Percentiles rank a stretch among this genome's conserved stretches.
Evolutionary conservation across 2,888 invertebrate genomes (phyloP).

Genomic region (Rhagonycha lutea): DNA sequence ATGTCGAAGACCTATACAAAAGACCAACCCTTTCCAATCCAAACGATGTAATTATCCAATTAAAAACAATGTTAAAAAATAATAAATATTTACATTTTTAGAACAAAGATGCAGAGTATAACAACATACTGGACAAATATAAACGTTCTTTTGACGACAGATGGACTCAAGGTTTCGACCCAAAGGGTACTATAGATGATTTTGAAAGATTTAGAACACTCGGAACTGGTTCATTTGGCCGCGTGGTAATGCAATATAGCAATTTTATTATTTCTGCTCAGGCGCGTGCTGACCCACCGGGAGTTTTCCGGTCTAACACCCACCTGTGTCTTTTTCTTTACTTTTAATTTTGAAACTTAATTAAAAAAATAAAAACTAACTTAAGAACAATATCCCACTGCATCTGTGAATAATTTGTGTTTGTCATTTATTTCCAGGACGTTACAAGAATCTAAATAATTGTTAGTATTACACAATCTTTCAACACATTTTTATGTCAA

Average conservation of each 20-base stretch:
- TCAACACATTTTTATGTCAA: too few relatives aligned
- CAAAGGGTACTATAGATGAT: slow-evolving; percentile 56
- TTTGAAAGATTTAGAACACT: slow-evolving; percentile 76
- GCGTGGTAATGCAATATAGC: slow-evolving; percentile 63
- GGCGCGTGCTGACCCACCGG: too few relatives aligned
- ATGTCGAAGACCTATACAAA: not conserved
- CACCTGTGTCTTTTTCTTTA: too few relatives aligned
- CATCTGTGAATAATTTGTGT: too few relatives aligned
- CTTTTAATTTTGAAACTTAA: too few relatives aligned
- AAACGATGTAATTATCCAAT: not conserved
- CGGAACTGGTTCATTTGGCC: slow-evolving; percentile 91
- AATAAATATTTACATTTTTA: not conserved
- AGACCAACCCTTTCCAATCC: not conserved
- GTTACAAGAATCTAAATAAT: too few relatives aligned
- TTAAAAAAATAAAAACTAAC: too few relatives aligned
- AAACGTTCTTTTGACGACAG: slow-evolving; percentile 61
- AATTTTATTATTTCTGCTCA: not conserved
- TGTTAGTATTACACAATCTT: too few relatives aligned
- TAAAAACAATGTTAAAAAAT: not conserved
- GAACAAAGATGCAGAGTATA: slow-evolving; percentile 41
- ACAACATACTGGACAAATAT: slow-evolving; percentile 57
- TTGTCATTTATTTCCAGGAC: too few relatives aligned
- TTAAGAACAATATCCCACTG: too few relatives aligned
- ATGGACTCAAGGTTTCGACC: slow-evolving; percentile 53
- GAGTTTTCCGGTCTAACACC: too few relatives aligned